phyloP scores from a whole-genome alignment of 23 tunicate genomes.

The Halocynthia aurantium region DNA sequence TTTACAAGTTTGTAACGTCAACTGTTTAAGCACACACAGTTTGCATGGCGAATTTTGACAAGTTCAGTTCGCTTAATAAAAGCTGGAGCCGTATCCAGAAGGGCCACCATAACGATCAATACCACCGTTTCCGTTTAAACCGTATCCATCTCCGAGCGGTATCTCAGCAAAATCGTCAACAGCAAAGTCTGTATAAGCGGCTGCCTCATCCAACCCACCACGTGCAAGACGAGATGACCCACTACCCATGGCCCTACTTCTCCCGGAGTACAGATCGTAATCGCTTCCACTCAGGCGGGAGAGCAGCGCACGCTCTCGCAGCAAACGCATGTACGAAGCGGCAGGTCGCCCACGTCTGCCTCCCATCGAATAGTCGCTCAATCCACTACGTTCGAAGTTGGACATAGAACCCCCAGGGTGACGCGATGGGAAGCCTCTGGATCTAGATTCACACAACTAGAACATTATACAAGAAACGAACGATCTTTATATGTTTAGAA shows the following conservation, averaged over 20 bases:
- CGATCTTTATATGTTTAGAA: too few species aligned
- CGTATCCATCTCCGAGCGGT: too few species aligned
- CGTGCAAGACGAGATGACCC: not conserved
- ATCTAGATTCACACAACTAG: not conserved
- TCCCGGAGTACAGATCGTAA: constrained; percentile 4
- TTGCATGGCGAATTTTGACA: too few species aligned
- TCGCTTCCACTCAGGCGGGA: constrained; percentile 53
- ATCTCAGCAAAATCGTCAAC: not conserved
- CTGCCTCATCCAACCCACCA: not conserved
- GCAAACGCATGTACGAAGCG: constrained; percentile 24
- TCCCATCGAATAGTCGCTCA: too few species aligned
- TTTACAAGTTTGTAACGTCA: too few species aligned
- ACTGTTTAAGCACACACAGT: too few species aligned
- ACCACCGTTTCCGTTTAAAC: not conserved
- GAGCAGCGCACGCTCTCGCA: constrained; percentile 78
- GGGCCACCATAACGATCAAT: constrained; percentile 7
- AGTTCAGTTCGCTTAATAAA: not conserved
- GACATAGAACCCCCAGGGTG: too few species aligned
- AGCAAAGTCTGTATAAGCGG: constrained; percentile 7
- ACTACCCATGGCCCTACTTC: constrained; percentile 3
- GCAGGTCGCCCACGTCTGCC: constrained; percentile 9
- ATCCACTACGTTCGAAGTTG: too few species aligned
- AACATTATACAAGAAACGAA: too few species aligned
- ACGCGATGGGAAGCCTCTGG: too few species aligned
- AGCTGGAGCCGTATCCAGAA: constrained; percentile 8